phyloP scores from a whole-genome alignment of 2,888 invertebrate genomes.

The Strigamia crassipes region DNA sequence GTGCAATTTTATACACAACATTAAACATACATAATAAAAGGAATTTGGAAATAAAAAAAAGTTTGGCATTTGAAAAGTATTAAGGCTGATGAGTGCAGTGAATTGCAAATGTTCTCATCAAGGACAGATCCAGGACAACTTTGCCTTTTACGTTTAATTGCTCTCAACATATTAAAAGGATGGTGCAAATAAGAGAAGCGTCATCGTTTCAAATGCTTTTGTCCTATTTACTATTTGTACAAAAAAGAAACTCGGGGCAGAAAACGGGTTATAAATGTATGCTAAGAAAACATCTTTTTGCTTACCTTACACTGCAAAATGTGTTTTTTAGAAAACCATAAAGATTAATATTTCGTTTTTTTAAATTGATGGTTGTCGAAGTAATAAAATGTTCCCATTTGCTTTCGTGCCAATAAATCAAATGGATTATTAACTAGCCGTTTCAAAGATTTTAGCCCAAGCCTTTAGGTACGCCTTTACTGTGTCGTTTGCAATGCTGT shows the following conservation, averaged over 20 bases:
- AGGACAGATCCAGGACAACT: slow-evolving; percentile 36
- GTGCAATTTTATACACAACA: not conserved
- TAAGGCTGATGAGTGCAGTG: slow-evolving; percentile 40
- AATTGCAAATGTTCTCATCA: slow-evolving; percentile 27
- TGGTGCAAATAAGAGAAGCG: not conserved
- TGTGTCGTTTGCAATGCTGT: slow-evolving; percentile 33
- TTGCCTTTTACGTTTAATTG: slow-evolving; percentile 42
- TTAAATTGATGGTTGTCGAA: not conserved
- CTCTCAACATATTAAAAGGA: slow-evolving; percentile 8
- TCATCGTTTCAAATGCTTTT: not conserved
- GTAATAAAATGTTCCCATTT: not conserved
- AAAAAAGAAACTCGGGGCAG: not conserved
- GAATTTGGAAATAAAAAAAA: slow-evolving; percentile 26
- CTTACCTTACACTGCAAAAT: not conserved
- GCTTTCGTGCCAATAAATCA: not conserved
- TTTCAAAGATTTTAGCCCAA: not conserved
- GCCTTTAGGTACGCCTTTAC: slow-evolving; percentile 24
- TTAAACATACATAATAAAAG: not conserved
- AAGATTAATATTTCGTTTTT: not conserved
- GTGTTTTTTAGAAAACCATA: not conserved
- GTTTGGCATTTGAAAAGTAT: slow-evolving; percentile 29
- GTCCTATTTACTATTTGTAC: not conserved
- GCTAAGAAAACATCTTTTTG: not conserved
- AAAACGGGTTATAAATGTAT: not conserved
- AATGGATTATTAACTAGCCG: not conserved